Percentiles rank a stretch among this genome's conserved stretches.
These are phyloP conservation scores for Philonicus albiceps DNA, from an alignment of 2,888 invertebrate species.

Conservation along the genomic window DNA sequence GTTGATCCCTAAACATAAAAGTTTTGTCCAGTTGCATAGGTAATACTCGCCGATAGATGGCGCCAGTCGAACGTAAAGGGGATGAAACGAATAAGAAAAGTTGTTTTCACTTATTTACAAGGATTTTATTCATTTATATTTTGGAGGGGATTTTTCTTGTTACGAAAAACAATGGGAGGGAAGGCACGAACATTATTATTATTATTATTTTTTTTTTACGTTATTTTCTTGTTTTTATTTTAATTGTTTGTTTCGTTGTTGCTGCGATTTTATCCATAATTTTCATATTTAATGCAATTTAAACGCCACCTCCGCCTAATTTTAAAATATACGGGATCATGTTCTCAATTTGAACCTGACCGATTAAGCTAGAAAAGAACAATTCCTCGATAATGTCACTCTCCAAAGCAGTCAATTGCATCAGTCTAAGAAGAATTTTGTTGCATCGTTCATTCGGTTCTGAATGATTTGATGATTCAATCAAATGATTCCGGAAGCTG, in stretches of 20 bases:
- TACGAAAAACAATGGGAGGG: neutral
- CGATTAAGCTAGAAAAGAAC: slow-evolving; percentile 90
- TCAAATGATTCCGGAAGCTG: slow-evolving; percentile 66
- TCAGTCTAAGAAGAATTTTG: slow-evolving; percentile 67
- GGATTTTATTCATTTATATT: too few species aligned
- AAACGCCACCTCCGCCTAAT: slow-evolving; percentile 55
- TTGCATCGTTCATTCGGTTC: slow-evolving; percentile 66
- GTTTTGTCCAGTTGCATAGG: too few species aligned
- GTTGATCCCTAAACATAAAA: too few species aligned
- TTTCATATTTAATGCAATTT: neutral
- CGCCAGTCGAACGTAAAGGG: too few species aligned
- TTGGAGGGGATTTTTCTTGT: neutral
- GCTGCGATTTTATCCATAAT: too few species aligned
- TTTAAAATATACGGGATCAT: slow-evolving; percentile 91
- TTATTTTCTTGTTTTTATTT: too few species aligned
- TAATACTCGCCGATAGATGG: too few species aligned
- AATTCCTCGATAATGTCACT: slow-evolving; percentile 85
- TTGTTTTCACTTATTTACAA: too few species aligned
- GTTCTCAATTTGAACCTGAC: slow-evolving; percentile 93
- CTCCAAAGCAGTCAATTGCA: slow-evolving; percentile 76
- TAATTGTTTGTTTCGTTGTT: too few species aligned
- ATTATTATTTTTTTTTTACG: too few species aligned
- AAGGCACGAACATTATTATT: neutral
- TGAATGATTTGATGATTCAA: slow-evolving; percentile 52
- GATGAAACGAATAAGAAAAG: too few species aligned